Base-by-base conservation (phyloP, 2,888 invertebrate genomes). In the Lepetodrilus schrolli region DNA sequence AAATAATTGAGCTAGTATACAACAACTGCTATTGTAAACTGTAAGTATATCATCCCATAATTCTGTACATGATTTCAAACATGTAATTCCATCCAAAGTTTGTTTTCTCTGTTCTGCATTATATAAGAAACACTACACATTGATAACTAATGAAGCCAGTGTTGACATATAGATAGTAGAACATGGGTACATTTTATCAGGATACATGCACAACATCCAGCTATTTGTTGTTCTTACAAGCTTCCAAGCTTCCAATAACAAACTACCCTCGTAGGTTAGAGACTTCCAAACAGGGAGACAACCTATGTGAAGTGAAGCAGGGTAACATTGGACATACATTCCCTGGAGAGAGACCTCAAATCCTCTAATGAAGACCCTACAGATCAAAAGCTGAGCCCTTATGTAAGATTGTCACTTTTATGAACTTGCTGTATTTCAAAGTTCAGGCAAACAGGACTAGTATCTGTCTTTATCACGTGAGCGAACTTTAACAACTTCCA, bases 371-470 rank as follows among this genome's bases (percentile, higher is more conserved):
- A 58, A 58, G 23, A 30, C 58, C 58, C 34, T 10, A 30, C 26
- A 34, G 58, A 58, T 58, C 58, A 58, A 58, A 58, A 58, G 58
- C 17, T n/a, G n/a, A 34, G n/a, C 17, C 58, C 26, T 58, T 58
- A 58, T 58, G 17, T 58, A 58, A 58, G 58, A 23, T 58, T 34
- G 58, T 30, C 58, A 30, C n/a, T 21, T 58, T 58, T 58, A 58
- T 58, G 10, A 34, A 58, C 26, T 58, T 13, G 58, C 26, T 34
- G 58, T 58, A 58, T 58, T 58, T 58, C 26, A 58, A n/a, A 34
- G 34, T 58, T 58, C 34, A 58, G 26, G 58, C 30, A 58, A 43
- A n/a, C n/a, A 51, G 58, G 34, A 58, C 30, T 58, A 34, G 13
- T 58, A 23, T 30, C 17, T 30, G 30, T 30, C 58, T 17, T 30